Conservation (phyloP, 2,113 vertebrate genomes). For the Zosterops pallidus region DNA sequence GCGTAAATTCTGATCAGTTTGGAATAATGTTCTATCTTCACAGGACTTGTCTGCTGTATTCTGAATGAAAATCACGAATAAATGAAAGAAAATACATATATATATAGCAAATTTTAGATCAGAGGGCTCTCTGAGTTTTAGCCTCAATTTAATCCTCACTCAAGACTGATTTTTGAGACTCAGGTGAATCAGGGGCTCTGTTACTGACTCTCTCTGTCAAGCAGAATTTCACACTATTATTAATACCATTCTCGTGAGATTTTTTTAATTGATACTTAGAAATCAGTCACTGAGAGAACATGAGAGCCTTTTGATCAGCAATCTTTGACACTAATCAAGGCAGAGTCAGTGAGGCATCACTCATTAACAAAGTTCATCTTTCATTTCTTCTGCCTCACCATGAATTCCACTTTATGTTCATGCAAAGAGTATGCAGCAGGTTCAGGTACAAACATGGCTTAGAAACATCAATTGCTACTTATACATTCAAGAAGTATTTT, state of each 20-base stretch:
- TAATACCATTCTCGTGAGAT: neutral
- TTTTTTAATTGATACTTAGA: neutral
- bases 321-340: conserved; percentile 13
- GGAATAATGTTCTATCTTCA: neutral
- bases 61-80: neutral
- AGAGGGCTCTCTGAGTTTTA: neutral
- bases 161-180: neutral
- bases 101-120: neutral
- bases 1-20: neutral
- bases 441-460: neutral
- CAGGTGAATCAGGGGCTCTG: neutral
- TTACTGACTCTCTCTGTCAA: neutral
- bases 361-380: neutral
- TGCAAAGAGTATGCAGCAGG: neutral
- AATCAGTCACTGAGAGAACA: neutral
- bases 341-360: neutral
- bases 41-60: neutral
- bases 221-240: neutral
- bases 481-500: neutral
- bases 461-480: neutral
- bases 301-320: neutral
- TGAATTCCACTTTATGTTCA: neutral
- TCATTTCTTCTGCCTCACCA: neutral
- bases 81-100: neutral
- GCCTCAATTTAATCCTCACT: neutral